phyloP scores from a whole-genome alignment of 1,140 invertebrate species.

The Drosophila guanche region DNA sequence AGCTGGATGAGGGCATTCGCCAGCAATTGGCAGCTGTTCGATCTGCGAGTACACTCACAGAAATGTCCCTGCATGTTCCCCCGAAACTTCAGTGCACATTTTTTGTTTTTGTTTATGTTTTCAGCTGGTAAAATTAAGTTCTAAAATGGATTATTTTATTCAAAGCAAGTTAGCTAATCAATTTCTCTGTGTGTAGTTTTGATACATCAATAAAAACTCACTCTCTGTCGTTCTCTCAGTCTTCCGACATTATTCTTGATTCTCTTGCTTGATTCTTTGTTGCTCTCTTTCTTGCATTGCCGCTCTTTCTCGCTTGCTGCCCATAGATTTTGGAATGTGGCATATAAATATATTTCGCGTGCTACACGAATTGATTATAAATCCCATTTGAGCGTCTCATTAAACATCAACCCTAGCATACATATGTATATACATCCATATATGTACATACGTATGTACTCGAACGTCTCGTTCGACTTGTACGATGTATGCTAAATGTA shows the following conservation, averaged over 20 bases:
- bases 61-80: too few species aligned
- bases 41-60: slow-evolving; percentile 46
- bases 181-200: not conserved
- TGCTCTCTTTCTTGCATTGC: too few species aligned
- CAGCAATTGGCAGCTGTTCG: slow-evolving; percentile 55
- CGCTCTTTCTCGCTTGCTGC: not conserved
- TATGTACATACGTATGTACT: slow-evolving; percentile 29
- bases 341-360: slow-evolving; percentile 15
- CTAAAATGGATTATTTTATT: too few species aligned
- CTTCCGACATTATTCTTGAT: too few species aligned
- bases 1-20: slow-evolving; percentile 42
- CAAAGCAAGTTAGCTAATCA: too few species aligned
- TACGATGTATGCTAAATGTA: too few species aligned
- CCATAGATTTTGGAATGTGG: slow-evolving; percentile 21
- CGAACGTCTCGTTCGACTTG: slow-evolving; percentile 8
- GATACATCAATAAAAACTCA: slow-evolving; percentile 25
- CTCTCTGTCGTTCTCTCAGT: not conserved
- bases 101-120: slow-evolving; percentile 7
- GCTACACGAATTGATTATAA: slow-evolving; percentile 62
- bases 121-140: too few species aligned
- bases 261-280: too few species aligned
- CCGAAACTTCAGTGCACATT: too few species aligned
- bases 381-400: slow-evolving; percentile 22
- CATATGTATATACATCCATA: slow-evolving; percentile 34
- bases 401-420: slow-evolving; percentile 31